Percentiles rank a stretch among this genome's conserved stretches.
phyloP scores from a whole-genome alignment of 1,140 invertebrate species.

The Maniola jurtina region DNA sequence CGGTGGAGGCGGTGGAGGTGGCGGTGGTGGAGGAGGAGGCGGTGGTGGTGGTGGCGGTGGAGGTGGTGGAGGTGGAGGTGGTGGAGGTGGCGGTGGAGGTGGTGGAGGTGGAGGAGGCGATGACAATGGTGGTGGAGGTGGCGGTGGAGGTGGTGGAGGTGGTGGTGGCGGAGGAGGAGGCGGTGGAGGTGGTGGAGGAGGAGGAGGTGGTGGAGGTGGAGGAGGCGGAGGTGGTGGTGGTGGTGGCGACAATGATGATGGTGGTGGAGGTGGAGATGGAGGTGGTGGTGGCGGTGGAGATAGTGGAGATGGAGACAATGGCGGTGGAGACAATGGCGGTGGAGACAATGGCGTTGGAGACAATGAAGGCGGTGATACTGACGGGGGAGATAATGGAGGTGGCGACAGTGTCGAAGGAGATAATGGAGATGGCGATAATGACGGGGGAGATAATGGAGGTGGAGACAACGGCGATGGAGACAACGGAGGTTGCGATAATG shows the following conservation, averaged over 20 bases:
- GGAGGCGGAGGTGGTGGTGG: not conserved
- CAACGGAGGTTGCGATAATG: not conserved
- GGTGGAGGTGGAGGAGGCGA: not conserved
- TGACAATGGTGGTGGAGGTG: not conserved
- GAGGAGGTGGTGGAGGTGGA: conserved; percentile 1
- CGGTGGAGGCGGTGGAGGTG: not conserved
- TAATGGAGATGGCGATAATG: too few species aligned
- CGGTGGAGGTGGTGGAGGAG: not conserved
- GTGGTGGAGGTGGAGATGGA: not conserved
- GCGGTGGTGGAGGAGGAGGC: not conserved
- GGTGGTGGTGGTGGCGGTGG: not conserved
- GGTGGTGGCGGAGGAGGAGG: not conserved
- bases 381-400: conserved; percentile 9
- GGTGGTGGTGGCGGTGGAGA: conserved; percentile 1
- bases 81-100: not conserved
- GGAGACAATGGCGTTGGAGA: conserved; percentile 15
- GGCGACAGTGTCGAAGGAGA: too few species aligned
- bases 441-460: not conserved
- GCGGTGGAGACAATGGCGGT: conserved; percentile 15
- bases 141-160: not conserved
- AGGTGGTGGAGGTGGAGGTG: not conserved
- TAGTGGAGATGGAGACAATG: conserved; percentile 12
- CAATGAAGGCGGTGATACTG: conserved; percentile 10
- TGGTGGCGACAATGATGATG: not conserved
- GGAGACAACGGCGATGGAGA: not conserved